These are phyloP conservation scores for Crotalus tigris DNA, from an alignment of 2,113 vertebrate species.

Conservation along the genomic window DNA sequence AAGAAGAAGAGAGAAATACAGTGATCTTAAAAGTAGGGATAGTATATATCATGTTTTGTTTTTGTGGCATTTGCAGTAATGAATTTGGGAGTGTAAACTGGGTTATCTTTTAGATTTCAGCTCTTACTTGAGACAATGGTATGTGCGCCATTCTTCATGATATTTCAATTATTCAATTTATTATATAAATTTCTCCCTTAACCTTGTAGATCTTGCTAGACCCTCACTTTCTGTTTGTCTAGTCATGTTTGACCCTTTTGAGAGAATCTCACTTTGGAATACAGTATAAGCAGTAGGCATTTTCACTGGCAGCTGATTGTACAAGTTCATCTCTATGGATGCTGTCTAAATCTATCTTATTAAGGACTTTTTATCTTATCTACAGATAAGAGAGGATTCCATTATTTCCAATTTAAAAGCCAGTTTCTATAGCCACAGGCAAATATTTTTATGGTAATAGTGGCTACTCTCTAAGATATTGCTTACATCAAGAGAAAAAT, in stretches of 20 bases:
- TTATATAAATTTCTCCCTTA: not conserved
- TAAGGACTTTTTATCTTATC: not conserved
- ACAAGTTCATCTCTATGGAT: not conserved
- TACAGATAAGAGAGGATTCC: not conserved
- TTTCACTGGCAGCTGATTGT: not conserved
- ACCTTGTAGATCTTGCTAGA: not conserved
- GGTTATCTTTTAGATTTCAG: not conserved
- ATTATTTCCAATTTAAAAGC: not conserved
- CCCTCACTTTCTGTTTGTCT: not conserved
- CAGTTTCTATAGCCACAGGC: not conserved
- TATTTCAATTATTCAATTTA: too few species aligned
- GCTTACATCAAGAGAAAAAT: not conserved
- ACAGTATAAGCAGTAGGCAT: not conserved
- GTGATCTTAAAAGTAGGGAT: not conserved
- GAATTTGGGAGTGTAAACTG: not conserved
- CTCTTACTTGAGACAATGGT: not conserved
- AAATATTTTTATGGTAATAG: not conserved
- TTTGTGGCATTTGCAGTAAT: not conserved
- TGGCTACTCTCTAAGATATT: not conserved
- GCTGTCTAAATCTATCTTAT: not conserved
- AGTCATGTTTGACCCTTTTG: not conserved
- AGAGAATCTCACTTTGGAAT: not conserved
- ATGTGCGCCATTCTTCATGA: not conserved
- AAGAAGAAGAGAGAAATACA: not conserved
- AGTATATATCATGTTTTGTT: not conserved